Conservation (phyloP, 2,113 vertebrate species). For the Trichomycterus rosablanca region DNA sequence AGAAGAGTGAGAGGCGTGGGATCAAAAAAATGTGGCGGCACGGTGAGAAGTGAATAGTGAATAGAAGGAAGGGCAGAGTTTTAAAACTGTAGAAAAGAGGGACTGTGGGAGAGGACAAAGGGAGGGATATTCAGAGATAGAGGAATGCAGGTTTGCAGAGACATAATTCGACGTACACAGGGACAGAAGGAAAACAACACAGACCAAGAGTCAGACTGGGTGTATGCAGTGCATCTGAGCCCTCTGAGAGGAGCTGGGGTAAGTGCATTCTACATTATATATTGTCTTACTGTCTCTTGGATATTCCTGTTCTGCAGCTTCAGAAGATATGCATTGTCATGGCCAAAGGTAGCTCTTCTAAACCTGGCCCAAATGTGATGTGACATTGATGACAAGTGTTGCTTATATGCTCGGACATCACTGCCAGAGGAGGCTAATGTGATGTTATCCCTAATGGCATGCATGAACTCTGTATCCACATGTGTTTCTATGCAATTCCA, state of each 20-base stretch:
- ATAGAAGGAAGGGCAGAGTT: conserved; percentile 39
- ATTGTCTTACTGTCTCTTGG: neutral
- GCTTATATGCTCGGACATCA: conserved; percentile 55
- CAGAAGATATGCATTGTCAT: conserved; percentile 45
- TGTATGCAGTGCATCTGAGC: conserved; percentile 45
- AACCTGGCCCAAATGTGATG: conserved; percentile 47
- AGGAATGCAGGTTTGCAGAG: conserved; percentile 46
- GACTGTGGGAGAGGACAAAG: too few relatives aligned
- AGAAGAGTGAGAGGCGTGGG: conserved; percentile 35
- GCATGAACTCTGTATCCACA: conserved; percentile 21
- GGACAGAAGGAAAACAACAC: conserved; percentile 35
- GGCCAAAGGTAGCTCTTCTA: conserved; percentile 42
- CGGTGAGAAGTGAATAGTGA: conserved; percentile 35
- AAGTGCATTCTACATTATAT: conserved; percentile 29
- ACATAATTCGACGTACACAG: conserved; percentile 37
- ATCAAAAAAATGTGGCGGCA: conserved; percentile 26
- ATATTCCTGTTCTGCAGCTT: too few relatives aligned
- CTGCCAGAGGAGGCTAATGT: conserved; percentile 50
- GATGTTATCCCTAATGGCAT: conserved; percentile 36
- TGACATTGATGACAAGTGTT: conserved; percentile 61
- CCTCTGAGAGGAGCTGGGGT: conserved; percentile 29
- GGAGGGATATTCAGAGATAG: conserved; percentile 31
- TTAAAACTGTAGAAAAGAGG: conserved; percentile 38
- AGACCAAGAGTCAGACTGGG: conserved; percentile 51
- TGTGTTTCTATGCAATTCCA: too few relatives aligned